phyloP scores from a whole-genome alignment of 2,113 vertebrate species.

The Seriola quinqueradiata region DNA sequence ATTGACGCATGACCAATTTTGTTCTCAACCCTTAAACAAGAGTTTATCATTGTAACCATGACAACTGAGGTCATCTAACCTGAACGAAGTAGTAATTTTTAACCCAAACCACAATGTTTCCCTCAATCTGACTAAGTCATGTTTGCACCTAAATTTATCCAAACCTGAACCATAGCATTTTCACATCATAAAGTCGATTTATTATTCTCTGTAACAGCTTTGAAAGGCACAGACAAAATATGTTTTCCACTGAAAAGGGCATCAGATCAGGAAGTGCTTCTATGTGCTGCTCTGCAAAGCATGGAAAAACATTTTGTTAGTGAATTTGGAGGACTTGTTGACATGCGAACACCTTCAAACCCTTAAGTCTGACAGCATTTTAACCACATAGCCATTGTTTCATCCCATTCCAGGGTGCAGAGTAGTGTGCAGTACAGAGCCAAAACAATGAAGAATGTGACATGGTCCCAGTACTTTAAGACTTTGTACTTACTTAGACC shows the following conservation, averaged over 20 bases:
- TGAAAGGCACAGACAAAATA: neutral
- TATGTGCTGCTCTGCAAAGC: neutral
- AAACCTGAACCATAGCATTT: neutral
- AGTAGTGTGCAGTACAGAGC: neutral
- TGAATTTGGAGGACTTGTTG: neutral
- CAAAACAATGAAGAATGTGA: conserved; percentile 2
- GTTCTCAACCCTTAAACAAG: no score
- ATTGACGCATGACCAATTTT: no score
- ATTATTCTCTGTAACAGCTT: neutral
- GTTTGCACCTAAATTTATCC: no score
- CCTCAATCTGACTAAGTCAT: no score
- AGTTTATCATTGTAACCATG: no score
- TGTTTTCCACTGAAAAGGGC: neutral
- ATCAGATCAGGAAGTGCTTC: neutral
- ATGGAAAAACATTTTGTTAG: neutral
- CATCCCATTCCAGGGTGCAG: neutral
- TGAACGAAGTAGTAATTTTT: no score
- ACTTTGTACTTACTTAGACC: neutral
- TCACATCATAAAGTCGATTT: neutral
- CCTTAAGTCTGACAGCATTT: neutral
- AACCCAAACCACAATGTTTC: no score
- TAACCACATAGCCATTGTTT: neutral
- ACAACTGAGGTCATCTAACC: no score
- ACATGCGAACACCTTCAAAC: neutral
- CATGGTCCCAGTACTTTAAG: neutral